phyloP scores from a whole-genome alignment of 2,797 vertebrate species.

The Premnoplex brunnescens region DNA sequence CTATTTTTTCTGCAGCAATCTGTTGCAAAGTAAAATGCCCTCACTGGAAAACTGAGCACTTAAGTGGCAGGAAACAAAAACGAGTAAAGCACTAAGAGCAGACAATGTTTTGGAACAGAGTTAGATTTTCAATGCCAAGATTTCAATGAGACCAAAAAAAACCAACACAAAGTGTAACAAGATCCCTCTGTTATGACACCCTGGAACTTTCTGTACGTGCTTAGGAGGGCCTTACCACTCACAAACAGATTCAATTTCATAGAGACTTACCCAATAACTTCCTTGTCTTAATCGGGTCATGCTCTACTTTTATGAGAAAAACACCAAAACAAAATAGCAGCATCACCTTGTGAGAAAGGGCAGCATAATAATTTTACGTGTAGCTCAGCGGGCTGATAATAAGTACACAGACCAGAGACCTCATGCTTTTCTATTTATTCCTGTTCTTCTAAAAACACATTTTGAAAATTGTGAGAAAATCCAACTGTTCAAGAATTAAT shows the following conservation, averaged over 20 bases:
- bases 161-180: neutral
- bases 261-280: neutral
- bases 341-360: neutral
- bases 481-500: neutral
- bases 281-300: neutral
- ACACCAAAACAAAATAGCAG: neutral
- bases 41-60: neutral
- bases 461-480: neutral
- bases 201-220: conserved; percentile 9
- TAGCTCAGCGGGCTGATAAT: neutral
- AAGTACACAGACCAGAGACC: neutral
- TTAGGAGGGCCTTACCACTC: neutral
- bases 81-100: neutral
- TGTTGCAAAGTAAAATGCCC: neutral
- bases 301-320: neutral
- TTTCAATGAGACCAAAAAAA: neutral
- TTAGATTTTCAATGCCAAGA: neutral
- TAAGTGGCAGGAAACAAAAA: conserved; percentile 11
- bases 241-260: neutral
- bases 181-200: neutral
- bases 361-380: neutral
- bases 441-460: neutral
- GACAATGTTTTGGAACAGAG: neutral
- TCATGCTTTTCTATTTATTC: neutral
- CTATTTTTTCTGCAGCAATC: neutral